These are phyloP conservation scores for Pocillopora meandrina DNA, from an alignment of 92 coral and sea anemone genomes.

Conservation along the genomic window DNA sequence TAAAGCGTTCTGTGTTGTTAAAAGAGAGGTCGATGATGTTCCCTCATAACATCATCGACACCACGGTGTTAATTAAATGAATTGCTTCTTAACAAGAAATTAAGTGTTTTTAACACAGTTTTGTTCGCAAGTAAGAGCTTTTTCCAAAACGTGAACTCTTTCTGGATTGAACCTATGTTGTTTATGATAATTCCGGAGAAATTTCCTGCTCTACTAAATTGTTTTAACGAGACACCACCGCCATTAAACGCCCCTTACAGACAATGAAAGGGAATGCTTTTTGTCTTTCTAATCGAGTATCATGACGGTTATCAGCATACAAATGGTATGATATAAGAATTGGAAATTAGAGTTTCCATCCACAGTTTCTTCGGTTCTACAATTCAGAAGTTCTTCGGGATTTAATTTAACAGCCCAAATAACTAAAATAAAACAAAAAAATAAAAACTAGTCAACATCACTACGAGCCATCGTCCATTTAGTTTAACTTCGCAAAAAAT, in stretches of 20 bases:
- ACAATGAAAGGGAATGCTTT: not conserved
- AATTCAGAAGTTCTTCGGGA: not conserved
- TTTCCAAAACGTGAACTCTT: too few relatives aligned
- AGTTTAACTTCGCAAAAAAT: not conserved
- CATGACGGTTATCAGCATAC: slow-evolving; percentile 4
- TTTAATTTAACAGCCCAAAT: not conserved
- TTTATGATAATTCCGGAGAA: too few relatives aligned
- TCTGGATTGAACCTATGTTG: too few relatives aligned
- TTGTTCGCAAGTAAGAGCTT: too few relatives aligned
- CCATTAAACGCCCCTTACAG: not conserved
- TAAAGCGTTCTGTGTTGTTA: not conserved
- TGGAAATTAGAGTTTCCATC: slow-evolving; percentile 19
- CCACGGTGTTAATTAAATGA: not conserved
- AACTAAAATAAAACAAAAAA: not conserved
- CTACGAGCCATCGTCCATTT: not conserved
- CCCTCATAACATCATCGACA: not conserved
- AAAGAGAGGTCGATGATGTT: not conserved
- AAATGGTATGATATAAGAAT: slow-evolving; percentile 38
- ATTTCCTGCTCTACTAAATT: too few relatives aligned
- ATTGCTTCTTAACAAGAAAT: slow-evolving; percentile 7
- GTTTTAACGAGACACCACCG: not conserved
- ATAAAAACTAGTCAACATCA: not conserved
- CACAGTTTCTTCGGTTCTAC: not conserved
- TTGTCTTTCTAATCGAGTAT: slow-evolving; percentile 10
- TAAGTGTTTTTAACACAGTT: not conserved